A percentile compares a stretch with the other conserved stretches of the same genome.
phyloP scores from a whole-genome alignment of 2,888 invertebrate genomes.

The Diplolepis rosae region DNA sequence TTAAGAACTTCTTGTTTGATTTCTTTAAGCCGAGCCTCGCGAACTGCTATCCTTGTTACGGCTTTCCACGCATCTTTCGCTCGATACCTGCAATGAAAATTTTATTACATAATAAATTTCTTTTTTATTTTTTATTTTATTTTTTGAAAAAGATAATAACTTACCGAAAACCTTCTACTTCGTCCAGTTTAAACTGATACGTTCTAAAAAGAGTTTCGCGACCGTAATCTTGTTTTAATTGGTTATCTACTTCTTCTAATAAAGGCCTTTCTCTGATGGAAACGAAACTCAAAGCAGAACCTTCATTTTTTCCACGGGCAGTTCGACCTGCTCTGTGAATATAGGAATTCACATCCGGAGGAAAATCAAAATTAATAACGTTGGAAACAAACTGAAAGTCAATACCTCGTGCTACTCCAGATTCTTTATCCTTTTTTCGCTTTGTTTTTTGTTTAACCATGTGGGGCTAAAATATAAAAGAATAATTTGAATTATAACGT shows the following conservation, averaged over 20 bases:
- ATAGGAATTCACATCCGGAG: conserved; percentile 90
- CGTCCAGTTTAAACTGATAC: conserved; percentile 95
- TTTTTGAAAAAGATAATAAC: conserved; percentile 28
- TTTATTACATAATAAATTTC: conserved; percentile 19
- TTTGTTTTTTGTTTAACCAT: conserved; percentile 70
- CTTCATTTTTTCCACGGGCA: conserved; percentile 90
- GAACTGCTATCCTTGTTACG: conserved; percentile 93
- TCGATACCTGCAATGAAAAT: conserved; percentile 78
- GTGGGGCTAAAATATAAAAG: conserved; percentile 61
- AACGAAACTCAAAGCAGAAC: conserved; percentile 92
- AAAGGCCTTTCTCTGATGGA: conserved; percentile 84
- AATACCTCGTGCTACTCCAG: conserved; percentile 96
- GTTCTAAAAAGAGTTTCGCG: conserved; percentile 80
- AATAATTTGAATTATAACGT: not conserved
- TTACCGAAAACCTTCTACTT: conserved; percentile 93
- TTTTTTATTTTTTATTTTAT: not conserved
- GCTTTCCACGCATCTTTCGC: conserved; percentile 96
- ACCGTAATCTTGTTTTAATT: conserved; percentile 81
- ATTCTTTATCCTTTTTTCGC: conserved; percentile 90
- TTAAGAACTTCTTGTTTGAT: conserved; percentile 95
- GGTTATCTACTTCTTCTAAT: conserved; percentile 85
- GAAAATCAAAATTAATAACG: conserved; percentile 99
- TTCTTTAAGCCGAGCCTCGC: conserved; percentile 96
- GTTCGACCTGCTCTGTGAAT: conserved; percentile 97
- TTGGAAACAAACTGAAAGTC: conserved; percentile 98